phyloP scores from a whole-genome alignment of 1,140 invertebrate species.

The Drosophila bocqueti region DNA sequence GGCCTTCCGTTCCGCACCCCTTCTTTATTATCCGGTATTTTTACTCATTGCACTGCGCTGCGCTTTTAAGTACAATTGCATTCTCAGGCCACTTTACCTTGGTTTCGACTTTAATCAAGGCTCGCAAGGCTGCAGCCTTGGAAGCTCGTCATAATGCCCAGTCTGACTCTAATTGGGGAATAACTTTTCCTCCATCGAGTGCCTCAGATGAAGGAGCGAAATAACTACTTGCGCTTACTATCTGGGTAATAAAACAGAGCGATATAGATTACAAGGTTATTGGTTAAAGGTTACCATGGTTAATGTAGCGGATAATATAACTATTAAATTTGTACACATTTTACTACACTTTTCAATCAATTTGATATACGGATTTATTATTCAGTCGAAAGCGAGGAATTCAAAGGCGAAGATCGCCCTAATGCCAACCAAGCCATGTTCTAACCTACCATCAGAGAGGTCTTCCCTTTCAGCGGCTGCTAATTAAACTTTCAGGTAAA shows the following conservation, averaged over 20 bases:
- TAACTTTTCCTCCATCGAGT: constrained; percentile 15
- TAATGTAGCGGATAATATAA: not conserved
- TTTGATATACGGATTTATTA: no score
- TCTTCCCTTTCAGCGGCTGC: not conserved
- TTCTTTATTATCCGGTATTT: constrained; percentile 51
- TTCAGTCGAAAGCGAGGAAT: no score
- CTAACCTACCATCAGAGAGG: not conserved
- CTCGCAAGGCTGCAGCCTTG: constrained; percentile 44
- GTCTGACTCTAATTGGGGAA: constrained; percentile 34
- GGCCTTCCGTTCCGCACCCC: not conserved
- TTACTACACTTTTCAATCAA: no score
- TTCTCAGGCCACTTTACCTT: constrained; percentile 58
- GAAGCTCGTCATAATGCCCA: constrained; percentile 16
- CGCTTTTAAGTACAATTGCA: constrained; percentile 62
- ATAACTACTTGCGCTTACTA: not conserved
- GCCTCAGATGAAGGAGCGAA: not conserved
- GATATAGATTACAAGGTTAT: no score
- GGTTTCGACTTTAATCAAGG: constrained; percentile 72
- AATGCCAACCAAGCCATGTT: no score
- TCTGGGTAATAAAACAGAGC: not conserved
- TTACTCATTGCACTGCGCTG: constrained; percentile 44
- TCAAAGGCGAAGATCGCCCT: no score
- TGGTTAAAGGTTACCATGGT: no score
- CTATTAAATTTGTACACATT: not conserved
- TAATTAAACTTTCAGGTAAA: not conserved